phyloP scores from a whole-genome alignment of 64 coral and sea anemone species.

The Montipora capricornis region DNA sequence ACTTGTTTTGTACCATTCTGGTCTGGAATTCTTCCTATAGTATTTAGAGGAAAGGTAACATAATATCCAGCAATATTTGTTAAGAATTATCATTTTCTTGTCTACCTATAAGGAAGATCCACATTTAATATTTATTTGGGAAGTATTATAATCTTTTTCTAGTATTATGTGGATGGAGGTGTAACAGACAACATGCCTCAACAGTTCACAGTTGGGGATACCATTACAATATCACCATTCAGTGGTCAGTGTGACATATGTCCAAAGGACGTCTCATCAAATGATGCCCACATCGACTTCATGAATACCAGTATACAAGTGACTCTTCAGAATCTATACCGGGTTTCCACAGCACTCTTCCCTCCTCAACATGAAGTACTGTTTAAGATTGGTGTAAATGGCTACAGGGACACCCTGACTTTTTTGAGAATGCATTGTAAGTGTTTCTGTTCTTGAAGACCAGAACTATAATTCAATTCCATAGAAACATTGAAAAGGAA shows the following conservation, averaged over 20 bases:
- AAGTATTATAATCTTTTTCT: background rate
- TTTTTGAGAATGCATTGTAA: slow-evolving; percentile 90
- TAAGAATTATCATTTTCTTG: no score
- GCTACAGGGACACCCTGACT: slow-evolving; percentile 86
- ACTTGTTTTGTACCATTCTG: slow-evolving; percentile 92
- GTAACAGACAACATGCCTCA: slow-evolving; percentile 93
- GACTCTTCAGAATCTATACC: slow-evolving; percentile 87
- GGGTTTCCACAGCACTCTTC: slow-evolving; percentile 89
- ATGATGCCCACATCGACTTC: slow-evolving; percentile 85
- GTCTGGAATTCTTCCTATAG: slow-evolving; percentile 87
- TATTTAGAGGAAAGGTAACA: slow-evolving; percentile 84
- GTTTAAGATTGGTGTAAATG: slow-evolving; percentile 88
- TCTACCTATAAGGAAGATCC: no score
- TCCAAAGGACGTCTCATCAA: slow-evolving; percentile 92
- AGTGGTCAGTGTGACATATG: slow-evolving; percentile 99
- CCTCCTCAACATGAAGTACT: slow-evolving; percentile 82
- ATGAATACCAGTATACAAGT: slow-evolving; percentile 90
- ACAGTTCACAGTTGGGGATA: slow-evolving; percentile 91
- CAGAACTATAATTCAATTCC: no score
- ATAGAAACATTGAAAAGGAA: no score
- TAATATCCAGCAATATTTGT: background rate
- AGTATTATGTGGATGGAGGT: slow-evolving; percentile 98
- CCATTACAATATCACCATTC: slow-evolving; percentile 96
- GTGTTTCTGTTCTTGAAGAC: background rate
- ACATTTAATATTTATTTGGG: no score